A percentile compares a stretch with the other conserved stretches of the same genome.
Evolutionary conservation across 2,888 invertebrate genomes (phyloP).

Genomic region (Eristalinus aeneus): DNA sequence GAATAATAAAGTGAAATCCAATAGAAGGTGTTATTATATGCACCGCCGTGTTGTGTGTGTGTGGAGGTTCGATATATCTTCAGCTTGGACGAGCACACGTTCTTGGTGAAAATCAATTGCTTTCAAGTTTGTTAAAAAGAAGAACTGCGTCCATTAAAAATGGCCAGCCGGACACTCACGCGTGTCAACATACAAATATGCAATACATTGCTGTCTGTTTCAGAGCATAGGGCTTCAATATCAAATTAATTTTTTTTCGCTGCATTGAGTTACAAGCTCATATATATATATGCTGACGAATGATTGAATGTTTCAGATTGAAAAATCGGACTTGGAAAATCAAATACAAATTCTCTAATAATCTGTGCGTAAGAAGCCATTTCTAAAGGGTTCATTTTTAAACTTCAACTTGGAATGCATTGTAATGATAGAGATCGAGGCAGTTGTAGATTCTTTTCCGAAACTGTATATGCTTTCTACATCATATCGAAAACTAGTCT

Average conservation of each 20-base stretch:
- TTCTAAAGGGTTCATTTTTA: too few relatives aligned
- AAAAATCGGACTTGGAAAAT: too few relatives aligned
- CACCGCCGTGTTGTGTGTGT: neutral
- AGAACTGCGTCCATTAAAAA: neutral
- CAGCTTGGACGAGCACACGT: conserved; percentile 8
- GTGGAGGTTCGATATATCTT: neutral
- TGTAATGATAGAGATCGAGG: too few relatives aligned
- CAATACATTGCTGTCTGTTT: conserved; percentile 36
- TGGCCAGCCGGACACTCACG: neutral
- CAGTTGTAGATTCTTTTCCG: too few relatives aligned
- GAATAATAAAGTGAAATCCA: conserved; percentile 21
- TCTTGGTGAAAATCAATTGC: neutral
- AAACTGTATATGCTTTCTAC: too few relatives aligned
- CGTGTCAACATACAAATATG: conserved; percentile 9
- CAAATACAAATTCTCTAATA: too few relatives aligned
- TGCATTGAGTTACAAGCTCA: too few relatives aligned
- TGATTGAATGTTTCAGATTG: too few relatives aligned
- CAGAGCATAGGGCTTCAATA: conserved; percentile 68
- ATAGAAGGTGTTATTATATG: conserved; percentile 39
- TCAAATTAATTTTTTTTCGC: conserved; percentile 66
- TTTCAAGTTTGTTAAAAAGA: neutral
- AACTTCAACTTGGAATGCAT: too few relatives aligned
- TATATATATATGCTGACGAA: too few relatives aligned
- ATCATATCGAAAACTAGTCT: too few relatives aligned
- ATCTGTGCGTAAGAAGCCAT: too few relatives aligned